Evolutionary conservation across 2,113 vertebrate species (phyloP).

Genomic region (Hemiscyllium ocellatum): DNA sequence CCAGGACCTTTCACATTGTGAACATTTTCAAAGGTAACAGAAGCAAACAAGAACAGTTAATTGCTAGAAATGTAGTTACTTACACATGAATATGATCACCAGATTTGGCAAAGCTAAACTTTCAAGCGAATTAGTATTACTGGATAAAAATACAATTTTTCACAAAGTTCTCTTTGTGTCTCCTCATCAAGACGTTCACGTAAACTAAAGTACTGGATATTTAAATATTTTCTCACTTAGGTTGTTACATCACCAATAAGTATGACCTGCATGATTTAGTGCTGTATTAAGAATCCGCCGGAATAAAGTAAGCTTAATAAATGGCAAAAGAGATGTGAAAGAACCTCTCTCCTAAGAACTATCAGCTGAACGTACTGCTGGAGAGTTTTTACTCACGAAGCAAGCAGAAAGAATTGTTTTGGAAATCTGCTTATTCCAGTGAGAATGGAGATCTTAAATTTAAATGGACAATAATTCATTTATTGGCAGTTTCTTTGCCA

Average conservation of each 20-base stretch:
- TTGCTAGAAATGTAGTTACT: not conserved
- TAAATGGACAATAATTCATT: not conserved
- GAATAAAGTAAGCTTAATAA: not conserved
- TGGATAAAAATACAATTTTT: not conserved
- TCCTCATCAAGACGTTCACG: not conserved
- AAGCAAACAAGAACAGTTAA: not conserved
- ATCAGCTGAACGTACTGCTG: not conserved
- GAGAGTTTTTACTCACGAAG: not conserved
- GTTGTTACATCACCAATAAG: not conserved
- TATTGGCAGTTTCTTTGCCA: not conserved
- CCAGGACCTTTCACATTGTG: not conserved
- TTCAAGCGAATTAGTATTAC: not conserved
- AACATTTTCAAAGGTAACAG: not conserved
- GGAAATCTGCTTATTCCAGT: not conserved
- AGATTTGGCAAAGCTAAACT: not conserved
- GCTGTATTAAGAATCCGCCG: not conserved
- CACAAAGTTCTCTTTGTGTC: not conserved
- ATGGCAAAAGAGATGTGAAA: not conserved
- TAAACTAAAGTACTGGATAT: not conserved
- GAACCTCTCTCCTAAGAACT: not conserved
- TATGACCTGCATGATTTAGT: not conserved
- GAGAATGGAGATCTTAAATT: not conserved
- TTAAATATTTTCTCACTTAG: not conserved
- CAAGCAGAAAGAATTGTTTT: not conserved
- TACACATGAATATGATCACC: not conserved